A percentile compares a stretch with the other conserved stretches of the same genome.
Conservation (phyloP, 2,113 vertebrate genomes). For the Embiotoca jacksoni region DNA sequence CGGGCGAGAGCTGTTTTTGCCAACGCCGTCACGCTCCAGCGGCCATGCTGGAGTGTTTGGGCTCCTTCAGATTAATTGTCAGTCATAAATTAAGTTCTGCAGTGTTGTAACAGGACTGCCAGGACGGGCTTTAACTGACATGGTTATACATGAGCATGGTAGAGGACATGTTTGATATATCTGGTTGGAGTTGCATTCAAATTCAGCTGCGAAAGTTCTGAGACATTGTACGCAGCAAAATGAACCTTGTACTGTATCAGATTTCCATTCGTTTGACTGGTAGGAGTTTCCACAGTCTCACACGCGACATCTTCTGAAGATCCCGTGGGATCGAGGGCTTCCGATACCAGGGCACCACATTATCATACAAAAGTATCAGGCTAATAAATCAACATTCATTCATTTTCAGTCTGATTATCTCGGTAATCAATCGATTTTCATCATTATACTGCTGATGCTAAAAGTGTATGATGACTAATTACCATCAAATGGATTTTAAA, state of each 20-base stretch:
- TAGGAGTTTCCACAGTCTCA: conserved; percentile 3
- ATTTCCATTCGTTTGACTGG: conserved; percentile 59
- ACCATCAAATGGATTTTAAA: conserved; percentile 64
- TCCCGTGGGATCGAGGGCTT: conserved; percentile 20
- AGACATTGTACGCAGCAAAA: conserved; percentile 24
- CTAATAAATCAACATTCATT: conserved; percentile 56
- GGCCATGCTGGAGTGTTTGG: conserved; percentile 65
- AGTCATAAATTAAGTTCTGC: conserved; percentile 74
- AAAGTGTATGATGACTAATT: conserved; percentile 62
- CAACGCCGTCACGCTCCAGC: conserved; percentile 62
- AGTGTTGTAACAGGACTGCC: conserved; percentile 36
- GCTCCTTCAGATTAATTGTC: conserved; percentile 80
- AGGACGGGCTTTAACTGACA: conserved; percentile 48
- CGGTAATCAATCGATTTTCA: conserved; percentile 57
- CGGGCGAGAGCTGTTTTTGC: conserved; percentile 47
- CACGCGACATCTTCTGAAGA: conserved; percentile 21
- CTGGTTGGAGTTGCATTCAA: conserved; percentile 40
- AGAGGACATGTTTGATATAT: conserved; percentile 50
- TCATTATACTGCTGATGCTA: conserved; percentile 36
- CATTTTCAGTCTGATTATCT: conserved; percentile 56
- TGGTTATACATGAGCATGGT: conserved; percentile 28
- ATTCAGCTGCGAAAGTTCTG: conserved; percentile 43
- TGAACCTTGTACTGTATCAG: conserved; percentile 29
- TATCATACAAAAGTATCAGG: conserved; percentile 33
- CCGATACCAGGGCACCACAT: background rate